Base-by-base conservation (phyloP, 2,797 vertebrate species). In the Phrynocephalus forsythii region DNA sequence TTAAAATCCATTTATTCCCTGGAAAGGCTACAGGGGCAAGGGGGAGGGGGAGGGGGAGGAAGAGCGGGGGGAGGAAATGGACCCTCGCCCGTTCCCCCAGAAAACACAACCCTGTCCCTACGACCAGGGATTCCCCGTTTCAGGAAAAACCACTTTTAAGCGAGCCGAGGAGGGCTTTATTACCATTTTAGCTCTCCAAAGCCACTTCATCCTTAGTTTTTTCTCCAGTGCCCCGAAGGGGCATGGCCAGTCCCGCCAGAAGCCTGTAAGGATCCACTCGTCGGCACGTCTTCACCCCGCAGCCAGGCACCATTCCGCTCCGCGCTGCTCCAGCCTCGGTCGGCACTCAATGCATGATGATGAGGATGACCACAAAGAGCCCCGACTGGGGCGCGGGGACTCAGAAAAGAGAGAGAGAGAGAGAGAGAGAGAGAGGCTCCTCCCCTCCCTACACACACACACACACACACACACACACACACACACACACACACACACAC, bases 161-260 rank as follows among this genome's bases (percentile, higher is more conserved):
- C 73, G 75, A 56, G 68, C 83, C 33, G 78, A 38, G 82, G 13
- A 75, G 75, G 85, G 26, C 82, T 77, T 73, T 72, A 52, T 96
- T 98, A 98, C 98, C 98, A 98, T 98, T 97, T 98, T 98, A 98
- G 96, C 97, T 97, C 96, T 98, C 98, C 98, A 98, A 96, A 97
- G 97, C 97, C 98, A 97, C 97, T 97, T 98, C 98, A 99, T 99
- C 95, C 97, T 98, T 96, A 97, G 96, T 84, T 95, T 94, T 96
- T 97, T 96, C 96, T 95, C 96, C 97, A 96, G 97, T 94, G 88
- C 97, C 95, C 93, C 93, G 94, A 81, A 93, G 94, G 96, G 92
- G 95, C 97, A 97, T 98, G 90, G 52, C 89, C 89, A 80, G 90
- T 86, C 87, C 89, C 15, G 83, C 83, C 71, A 48, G 2, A 0